phyloP scores from a whole-genome alignment of 2,888 invertebrate species.

The Mylabris sibirica region DNA sequence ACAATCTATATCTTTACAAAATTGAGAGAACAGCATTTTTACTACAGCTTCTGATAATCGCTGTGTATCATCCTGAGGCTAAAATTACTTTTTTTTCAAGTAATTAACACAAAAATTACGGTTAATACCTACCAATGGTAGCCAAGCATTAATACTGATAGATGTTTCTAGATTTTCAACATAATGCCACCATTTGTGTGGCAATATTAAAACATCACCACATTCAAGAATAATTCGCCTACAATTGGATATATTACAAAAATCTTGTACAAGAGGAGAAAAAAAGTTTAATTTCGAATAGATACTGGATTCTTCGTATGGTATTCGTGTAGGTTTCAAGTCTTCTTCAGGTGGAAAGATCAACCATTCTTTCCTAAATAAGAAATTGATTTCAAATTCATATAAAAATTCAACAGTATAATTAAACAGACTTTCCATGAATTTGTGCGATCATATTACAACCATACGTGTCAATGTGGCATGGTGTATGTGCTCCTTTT shows the following conservation, averaged over 20 bases:
- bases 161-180: constrained; percentile 84
- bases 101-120: not conserved
- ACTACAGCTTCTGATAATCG: constrained; percentile 71
- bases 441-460: constrained; percentile 91
- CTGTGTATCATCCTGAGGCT: constrained; percentile 64
- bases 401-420: not conserved
- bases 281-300: constrained; percentile 86
- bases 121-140: constrained; percentile 71
- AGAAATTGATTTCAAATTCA: constrained; percentile 26
- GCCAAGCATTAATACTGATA: constrained; percentile 72
- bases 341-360: constrained; percentile 83
- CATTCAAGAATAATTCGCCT: constrained; percentile 73
- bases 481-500: constrained; percentile 87
- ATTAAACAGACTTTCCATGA: constrained; percentile 74
- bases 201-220: constrained; percentile 89
- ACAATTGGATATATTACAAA: constrained; percentile 60
- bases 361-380: constrained; percentile 85
- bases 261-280: constrained; percentile 66
- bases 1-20: constrained; percentile 65
- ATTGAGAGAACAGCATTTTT: constrained; percentile 70
- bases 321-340: constrained; percentile 82
- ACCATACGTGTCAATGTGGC: constrained; percentile 94
- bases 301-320: constrained; percentile 96
- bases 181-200: constrained; percentile 97
- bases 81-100: constrained; percentile 30